A percentile compares a stretch with the other conserved stretches of the same genome.
phyloP scores from a whole-genome alignment of 2,113 vertebrate species.

The Panthera tigris region DNA sequence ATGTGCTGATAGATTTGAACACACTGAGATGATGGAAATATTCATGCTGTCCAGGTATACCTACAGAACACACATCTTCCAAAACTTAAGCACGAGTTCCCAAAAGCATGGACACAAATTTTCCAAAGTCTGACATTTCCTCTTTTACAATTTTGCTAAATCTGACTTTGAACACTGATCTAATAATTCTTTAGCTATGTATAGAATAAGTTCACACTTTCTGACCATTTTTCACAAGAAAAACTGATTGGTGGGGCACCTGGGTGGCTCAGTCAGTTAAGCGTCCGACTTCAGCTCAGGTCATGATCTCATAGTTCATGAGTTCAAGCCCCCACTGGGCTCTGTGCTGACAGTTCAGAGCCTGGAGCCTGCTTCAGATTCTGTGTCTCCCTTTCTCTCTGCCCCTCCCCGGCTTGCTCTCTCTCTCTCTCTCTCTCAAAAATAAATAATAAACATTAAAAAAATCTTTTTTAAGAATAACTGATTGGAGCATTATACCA shows the following conservation, averaged over 20 bases:
- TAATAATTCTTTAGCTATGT: background rate
- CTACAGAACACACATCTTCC: background rate
- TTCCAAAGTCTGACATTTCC: background rate
- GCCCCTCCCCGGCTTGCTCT: too few species aligned
- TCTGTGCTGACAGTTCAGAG: too few species aligned
- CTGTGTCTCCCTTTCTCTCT: too few species aligned
- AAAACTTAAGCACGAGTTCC: background rate
- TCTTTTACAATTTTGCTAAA: background rate
- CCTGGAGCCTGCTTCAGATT: too few species aligned
- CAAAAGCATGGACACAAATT: background rate
- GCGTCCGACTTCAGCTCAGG: too few species aligned
- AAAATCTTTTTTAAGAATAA: background rate
- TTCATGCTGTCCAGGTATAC: background rate
- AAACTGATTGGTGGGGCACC: background rate
- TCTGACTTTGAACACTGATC: background rate
- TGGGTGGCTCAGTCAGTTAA: too few species aligned
- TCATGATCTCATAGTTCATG: too few species aligned
- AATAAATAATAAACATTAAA: too few species aligned
- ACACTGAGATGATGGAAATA: background rate
- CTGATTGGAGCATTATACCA: background rate
- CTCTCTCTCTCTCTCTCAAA: too few species aligned
- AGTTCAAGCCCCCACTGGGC: too few species aligned
- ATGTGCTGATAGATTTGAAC: background rate
- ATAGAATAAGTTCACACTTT: background rate
- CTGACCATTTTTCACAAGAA: background rate